Conservation (phyloP, 2,888 invertebrate species). For the Dryocosmus kuriphilus region DNA sequence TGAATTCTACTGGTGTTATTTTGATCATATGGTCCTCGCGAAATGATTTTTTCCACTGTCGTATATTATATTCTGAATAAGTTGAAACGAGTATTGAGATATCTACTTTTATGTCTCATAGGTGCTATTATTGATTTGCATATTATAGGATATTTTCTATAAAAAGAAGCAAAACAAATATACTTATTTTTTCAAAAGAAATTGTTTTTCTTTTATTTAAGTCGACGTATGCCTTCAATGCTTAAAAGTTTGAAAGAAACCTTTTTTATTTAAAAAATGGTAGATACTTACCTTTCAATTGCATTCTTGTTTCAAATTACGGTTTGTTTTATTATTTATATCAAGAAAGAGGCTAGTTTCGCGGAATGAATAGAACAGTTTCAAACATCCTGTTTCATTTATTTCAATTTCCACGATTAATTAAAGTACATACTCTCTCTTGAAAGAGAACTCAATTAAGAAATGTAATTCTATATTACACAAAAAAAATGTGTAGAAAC, state of each 20-base stretch:
- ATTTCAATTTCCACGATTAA: background rate
- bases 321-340: no score
- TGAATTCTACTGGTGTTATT: constrained; percentile 10
- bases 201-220: no score
- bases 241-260: no score
- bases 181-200: no score
- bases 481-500: background rate
- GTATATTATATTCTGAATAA: background rate
- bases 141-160: no score
- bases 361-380: background rate
- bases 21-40: background rate
- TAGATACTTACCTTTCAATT: no score
- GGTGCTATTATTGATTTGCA: no score
- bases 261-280: no score
- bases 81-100: background rate
- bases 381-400: background rate
- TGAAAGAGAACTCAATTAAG: background rate
- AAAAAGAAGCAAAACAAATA: no score
- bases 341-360: background rate
- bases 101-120: background rate
- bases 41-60: background rate
- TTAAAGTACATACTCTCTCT: background rate
- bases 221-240: background rate
- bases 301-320: no score
- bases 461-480: background rate